These are phyloP conservation scores for Arothron firmamentum DNA, from an alignment of 2,113 vertebrate genomes.

Conservation along the genomic window DNA sequence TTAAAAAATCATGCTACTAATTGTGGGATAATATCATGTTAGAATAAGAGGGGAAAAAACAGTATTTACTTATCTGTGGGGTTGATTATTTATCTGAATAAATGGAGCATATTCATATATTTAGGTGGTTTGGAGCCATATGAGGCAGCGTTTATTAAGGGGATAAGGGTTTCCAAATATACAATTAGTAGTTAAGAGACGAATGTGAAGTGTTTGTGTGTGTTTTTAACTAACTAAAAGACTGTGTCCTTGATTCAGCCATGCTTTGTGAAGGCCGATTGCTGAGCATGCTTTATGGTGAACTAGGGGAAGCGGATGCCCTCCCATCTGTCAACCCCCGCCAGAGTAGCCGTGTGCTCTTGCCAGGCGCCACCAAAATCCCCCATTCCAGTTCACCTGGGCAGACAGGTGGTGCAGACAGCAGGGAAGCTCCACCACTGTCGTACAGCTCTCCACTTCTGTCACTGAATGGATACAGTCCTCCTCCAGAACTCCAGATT, in stretches of 20 bases:
- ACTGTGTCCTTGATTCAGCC: slow-evolving; percentile 52
- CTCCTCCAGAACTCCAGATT: slow-evolving; percentile 43
- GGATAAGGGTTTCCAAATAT: no score
- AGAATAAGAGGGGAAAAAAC: no score
- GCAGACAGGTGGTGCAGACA: slow-evolving; percentile 53
- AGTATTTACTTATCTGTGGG: no score
- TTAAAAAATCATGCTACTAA: background rate
- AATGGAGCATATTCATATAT: no score
- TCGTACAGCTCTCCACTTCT: slow-evolving; percentile 27
- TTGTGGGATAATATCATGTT: background rate
- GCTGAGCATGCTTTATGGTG: slow-evolving; percentile 75
- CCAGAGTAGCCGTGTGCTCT: slow-evolving; percentile 1
- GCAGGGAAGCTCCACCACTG: slow-evolving; percentile 4
- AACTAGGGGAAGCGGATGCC: slow-evolving; percentile 43
- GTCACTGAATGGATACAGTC: slow-evolving; percentile 19
- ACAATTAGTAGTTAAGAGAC: no score
- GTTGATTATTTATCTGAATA: no score
- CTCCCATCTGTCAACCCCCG: slow-evolving; percentile 12
- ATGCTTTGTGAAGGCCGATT: slow-evolving; percentile 93
- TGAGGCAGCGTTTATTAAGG: no score
- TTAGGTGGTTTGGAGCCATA: no score
- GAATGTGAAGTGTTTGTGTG: no score
- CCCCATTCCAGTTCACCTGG: slow-evolving; percentile 52
- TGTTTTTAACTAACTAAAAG: no score
- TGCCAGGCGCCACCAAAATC: slow-evolving; percentile 25